phyloP scores from a whole-genome alignment of 2,797 vertebrate species.

The Heterohyrax brucei region DNA sequence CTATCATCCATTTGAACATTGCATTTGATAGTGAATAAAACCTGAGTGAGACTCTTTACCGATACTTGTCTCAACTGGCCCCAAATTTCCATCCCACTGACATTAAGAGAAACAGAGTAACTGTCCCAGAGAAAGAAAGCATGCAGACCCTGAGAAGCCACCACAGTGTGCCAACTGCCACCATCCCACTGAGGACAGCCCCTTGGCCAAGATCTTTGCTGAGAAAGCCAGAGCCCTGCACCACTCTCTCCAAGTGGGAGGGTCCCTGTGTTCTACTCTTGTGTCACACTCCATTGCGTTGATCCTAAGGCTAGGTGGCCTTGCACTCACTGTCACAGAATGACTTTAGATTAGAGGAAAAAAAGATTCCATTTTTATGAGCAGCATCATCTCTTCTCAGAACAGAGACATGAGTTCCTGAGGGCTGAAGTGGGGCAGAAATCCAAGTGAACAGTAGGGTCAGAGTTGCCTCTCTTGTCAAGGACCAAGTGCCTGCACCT shows the following conservation, averaged over 20 bases:
- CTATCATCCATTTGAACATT: background rate
- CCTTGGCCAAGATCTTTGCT: background rate
- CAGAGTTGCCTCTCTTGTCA: too few species aligned
- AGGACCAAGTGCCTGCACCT: background rate
- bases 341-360: background rate
- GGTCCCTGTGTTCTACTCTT: too few species aligned
- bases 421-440: background rate
- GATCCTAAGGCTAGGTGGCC: background rate
- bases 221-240: background rate
- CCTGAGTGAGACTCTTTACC: background rate
- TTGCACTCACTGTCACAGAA: background rate
- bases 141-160: constrained; percentile 9
- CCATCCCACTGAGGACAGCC: background rate
- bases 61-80: background rate
- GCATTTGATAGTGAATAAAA: constrained; percentile 28
- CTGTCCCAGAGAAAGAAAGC: background rate
- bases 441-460: background rate
- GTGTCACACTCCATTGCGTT: background rate
- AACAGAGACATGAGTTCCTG: background rate
- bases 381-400: background rate
- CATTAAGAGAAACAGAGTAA: constrained; percentile 18
- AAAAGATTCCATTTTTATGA: background rate
- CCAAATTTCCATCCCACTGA: constrained; percentile 12
- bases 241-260: background rate
- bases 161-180: background rate